phyloP scores from a whole-genome alignment of 2,113 vertebrate species.

The Lycaon pictus region DNA sequence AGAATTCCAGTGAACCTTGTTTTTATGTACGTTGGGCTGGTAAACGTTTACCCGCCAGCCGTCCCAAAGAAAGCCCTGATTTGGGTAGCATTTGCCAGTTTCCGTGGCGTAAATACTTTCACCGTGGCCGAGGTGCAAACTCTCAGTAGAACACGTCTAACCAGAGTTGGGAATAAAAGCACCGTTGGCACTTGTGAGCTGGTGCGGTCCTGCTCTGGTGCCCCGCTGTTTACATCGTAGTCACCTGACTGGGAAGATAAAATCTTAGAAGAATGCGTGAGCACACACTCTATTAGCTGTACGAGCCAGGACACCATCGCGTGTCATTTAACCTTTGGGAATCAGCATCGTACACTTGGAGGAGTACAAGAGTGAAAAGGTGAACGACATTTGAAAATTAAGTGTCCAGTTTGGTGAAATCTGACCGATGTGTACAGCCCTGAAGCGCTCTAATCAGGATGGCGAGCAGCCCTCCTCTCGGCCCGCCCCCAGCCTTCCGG shows the following conservation, averaged over 20 bases:
- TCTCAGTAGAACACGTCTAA: background rate
- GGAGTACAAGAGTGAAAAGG: background rate
- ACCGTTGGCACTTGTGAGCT: background rate
- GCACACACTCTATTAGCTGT: background rate
- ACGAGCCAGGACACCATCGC: background rate
- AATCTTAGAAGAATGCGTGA: background rate
- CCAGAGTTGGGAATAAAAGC: background rate
- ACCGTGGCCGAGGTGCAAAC: background rate
- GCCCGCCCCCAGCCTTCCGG: background rate
- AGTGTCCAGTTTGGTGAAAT: background rate
- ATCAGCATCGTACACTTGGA: background rate
- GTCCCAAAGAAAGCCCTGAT: background rate
- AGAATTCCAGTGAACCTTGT: background rate
- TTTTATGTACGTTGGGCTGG: background rate
- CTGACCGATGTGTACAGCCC: background rate
- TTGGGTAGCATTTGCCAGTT: background rate
- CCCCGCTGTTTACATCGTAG: background rate
- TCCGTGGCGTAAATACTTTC: background rate
- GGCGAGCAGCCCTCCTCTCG: background rate
- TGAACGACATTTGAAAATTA: background rate
- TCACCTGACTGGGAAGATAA: background rate
- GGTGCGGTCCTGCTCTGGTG: background rate
- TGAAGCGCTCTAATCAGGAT: background rate
- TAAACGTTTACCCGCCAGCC: background rate
- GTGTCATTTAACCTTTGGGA: background rate